These are phyloP conservation scores for Macropodus opercularis DNA, from an alignment of 2,797 vertebrate species.

Conservation along the genomic window DNA sequence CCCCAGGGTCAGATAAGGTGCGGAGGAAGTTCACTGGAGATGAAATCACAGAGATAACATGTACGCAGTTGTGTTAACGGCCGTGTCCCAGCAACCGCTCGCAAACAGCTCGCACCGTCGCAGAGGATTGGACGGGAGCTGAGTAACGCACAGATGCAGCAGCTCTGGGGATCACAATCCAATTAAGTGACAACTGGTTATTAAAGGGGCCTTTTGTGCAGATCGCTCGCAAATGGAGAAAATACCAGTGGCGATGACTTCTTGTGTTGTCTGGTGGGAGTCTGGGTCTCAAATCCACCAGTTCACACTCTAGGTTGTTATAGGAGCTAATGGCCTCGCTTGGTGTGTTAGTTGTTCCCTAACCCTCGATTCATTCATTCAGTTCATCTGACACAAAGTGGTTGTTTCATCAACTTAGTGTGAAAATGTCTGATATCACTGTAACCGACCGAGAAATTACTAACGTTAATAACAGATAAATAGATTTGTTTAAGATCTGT, in stretches of 20 bases:
- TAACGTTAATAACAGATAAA: too few relatives aligned
- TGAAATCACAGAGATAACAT: constrained; percentile 24
- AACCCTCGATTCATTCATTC: too few relatives aligned
- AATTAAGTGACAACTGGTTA: constrained; percentile 49
- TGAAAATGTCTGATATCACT: too few relatives aligned
- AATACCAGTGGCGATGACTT: constrained; percentile 4
- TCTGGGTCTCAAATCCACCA: not conserved
- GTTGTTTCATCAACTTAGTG: too few relatives aligned
- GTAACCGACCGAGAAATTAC: too few relatives aligned
- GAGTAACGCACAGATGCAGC: constrained; percentile 22
- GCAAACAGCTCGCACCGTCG: constrained; percentile 8
- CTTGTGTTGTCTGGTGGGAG: not conserved
- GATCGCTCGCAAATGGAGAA: constrained; percentile 29
- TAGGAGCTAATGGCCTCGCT: too few relatives aligned
- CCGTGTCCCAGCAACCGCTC: constrained; percentile 51
- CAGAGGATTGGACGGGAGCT: constrained; percentile 36
- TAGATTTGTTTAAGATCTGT: too few relatives aligned
- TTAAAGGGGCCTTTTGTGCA: constrained; percentile 27
- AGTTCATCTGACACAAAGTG: too few relatives aligned
- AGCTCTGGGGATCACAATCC: constrained; percentile 37
- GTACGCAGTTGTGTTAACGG: constrained; percentile 36
- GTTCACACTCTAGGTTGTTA: too few relatives aligned
- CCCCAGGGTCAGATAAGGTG: constrained; percentile 28
- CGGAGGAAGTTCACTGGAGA: constrained; percentile 27
- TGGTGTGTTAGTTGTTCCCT: too few relatives aligned